Base-by-base conservation (phyloP, 2,888 invertebrate genomes). In the Mesodorylaimus sp. region DNA sequence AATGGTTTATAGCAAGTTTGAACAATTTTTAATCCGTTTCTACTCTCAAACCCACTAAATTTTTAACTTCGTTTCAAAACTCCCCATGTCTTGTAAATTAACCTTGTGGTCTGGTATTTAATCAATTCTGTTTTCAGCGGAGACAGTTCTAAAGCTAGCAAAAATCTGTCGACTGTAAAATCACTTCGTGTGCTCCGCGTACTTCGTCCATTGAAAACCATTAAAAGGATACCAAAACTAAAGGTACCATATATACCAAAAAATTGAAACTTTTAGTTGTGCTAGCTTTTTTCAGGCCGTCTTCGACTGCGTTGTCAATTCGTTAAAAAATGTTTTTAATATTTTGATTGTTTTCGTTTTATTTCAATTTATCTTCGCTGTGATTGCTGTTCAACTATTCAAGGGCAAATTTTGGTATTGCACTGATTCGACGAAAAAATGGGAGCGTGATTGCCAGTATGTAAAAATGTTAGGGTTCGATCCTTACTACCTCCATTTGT, bases 231-330 rank as follows among this genome's bases (percentile, higher is more conserved):
- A 74, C 97, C 97, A 70, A 97, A 97, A 77, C 78, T 97, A 47
- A 75, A 75, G 66, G 73, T 72, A 55, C 50, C n/a, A 39, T 21
- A 39, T 21, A n/a, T n/a, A n/a, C n/a, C n/a, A n/a, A n/a, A n/a
- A n/a, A n/a, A n/a, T n/a, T n/a, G n/a, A n/a, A n/a, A 39, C 7
- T 39, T 21, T 39, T 39, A 7, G 41, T 39, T 39, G 21, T 21
- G 41, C 7, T 39, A n/a, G 10, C 21, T 19, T 39, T 39, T 39
- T 39, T 39, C 61, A 95, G 81, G 95, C 95, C 73, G 97, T 97
- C 73, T 97, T 97, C 77, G 95, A 97, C 78, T 97, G 97, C 79
- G 91, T 97, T 70, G 93, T 97, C 73, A 95, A 95, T 78, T 95
- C 95, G 72, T 79, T 97, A 74, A 95, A 95, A 79, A 97, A 97